Evolutionary conservation across 2,888 invertebrate genomes (phyloP).

Genomic region (Marasmarcha lunaedactyla): DNA sequence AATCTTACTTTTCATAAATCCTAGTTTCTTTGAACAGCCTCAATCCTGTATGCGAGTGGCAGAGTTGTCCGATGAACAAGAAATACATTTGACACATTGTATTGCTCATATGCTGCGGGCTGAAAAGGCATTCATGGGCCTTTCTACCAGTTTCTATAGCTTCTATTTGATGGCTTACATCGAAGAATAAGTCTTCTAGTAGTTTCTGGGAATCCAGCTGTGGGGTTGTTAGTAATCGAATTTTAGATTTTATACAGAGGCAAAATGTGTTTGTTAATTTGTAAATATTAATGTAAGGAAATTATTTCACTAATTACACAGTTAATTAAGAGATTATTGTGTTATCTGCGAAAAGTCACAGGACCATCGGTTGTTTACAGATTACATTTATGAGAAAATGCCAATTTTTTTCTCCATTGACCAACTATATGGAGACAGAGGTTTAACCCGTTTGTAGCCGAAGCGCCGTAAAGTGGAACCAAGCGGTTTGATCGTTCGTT

Average conservation of each 20-base stretch:
- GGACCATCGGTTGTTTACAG: too few species aligned
- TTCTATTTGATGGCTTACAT: conserved; percentile 81
- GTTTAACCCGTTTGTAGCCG: too few species aligned
- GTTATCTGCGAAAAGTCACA: too few species aligned
- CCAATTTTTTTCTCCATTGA: too few species aligned
- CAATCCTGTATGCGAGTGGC: conserved; percentile 76
- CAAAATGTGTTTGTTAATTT: too few species aligned
- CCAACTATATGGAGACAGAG: too few species aligned
- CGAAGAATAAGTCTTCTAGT: conserved; percentile 82
- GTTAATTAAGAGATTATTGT: too few species aligned
- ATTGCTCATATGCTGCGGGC: conserved; percentile 87
- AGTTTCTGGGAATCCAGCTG: conserved; percentile 77
- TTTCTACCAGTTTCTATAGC: conserved; percentile 79
- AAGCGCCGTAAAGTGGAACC: too few species aligned
- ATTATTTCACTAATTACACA: too few species aligned
- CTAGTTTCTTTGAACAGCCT: conserved; percentile 79
- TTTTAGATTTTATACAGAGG: not conserved
- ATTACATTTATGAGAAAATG: too few species aligned
- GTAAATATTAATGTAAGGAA: too few species aligned
- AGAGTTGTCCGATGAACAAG: conserved; percentile 89
- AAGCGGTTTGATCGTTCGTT: too few species aligned
- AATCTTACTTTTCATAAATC: conserved; percentile 78
- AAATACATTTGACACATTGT: conserved; percentile 96
- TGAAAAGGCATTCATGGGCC: conserved; percentile 88
- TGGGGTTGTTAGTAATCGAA: not conserved